Percentiles rank a stretch among this genome's conserved stretches.
These are phyloP conservation scores for Drosophila bifasciata DNA, from an alignment of 1,140 invertebrate species.

Conservation along the genomic window DNA sequence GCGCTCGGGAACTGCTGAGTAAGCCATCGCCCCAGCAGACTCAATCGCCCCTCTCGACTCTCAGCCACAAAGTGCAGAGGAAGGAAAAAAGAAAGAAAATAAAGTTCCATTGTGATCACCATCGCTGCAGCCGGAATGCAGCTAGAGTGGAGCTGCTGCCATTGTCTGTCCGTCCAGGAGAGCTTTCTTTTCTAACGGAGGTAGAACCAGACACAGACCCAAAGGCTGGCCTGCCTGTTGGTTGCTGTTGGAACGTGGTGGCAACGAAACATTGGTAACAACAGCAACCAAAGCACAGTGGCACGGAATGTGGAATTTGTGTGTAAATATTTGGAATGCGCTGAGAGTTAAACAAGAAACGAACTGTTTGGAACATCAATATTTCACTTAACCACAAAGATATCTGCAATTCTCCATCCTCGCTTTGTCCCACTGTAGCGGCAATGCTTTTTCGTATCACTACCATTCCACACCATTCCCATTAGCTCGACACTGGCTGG, in stretches of 20 bases:
- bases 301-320: neutral
- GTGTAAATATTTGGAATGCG: neutral
- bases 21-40: constrained; percentile 11
- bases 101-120: constrained; percentile 21
- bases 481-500: constrained; percentile 5
- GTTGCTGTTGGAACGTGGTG: constrained; percentile 41
- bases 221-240: neutral
- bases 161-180: constrained; percentile 10
- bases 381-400: too few species aligned
- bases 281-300: constrained; percentile 58
- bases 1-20: constrained; percentile 37
- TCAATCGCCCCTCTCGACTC: constrained; percentile 8
- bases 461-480: constrained; percentile 51
- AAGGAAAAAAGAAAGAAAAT: neutral
- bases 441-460: constrained; percentile 15
- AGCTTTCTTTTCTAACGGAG: constrained; percentile 64
- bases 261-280: constrained; percentile 63
- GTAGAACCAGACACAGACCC: too few species aligned
- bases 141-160: constrained; percentile 1
- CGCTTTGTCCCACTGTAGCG: constrained; percentile 17
- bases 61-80: constrained; percentile 1
- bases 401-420: too few species aligned
- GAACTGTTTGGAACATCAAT: too few species aligned
- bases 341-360: too few species aligned
- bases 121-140: neutral